Conservation (phyloP, 2,888 invertebrate genomes). For the Catocala fraxini region DNA sequence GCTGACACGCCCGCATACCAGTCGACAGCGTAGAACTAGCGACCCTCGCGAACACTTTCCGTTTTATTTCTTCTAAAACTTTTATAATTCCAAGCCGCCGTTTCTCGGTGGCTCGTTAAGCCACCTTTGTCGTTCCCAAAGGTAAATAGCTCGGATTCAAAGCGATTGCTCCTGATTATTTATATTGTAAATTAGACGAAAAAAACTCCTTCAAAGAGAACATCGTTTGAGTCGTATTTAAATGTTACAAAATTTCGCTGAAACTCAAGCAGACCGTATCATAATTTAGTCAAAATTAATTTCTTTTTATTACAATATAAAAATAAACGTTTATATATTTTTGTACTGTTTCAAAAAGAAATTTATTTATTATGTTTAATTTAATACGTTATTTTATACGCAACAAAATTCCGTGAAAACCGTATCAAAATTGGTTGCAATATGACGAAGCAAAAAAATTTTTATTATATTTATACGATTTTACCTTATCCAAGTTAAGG, state of each 20-base stretch:
- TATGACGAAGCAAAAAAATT: too few species aligned
- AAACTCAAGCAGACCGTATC: slow-evolving; percentile 29
- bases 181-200: slow-evolving; percentile 70
- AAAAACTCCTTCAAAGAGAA: slow-evolving; percentile 48
- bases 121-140: slow-evolving; percentile 70
- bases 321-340: too few species aligned
- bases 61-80: slow-evolving; percentile 62
- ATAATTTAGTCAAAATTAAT: slow-evolving; percentile 13
- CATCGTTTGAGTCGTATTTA: slow-evolving; percentile 47
- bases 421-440: too few species aligned
- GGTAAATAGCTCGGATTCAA: slow-evolving; percentile 69
- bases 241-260: slow-evolving; percentile 31
- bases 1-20: slow-evolving; percentile 52
- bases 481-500: too few species aligned
- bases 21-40: slow-evolving; percentile 11
- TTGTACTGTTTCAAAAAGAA: too few species aligned
- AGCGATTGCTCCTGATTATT: slow-evolving; percentile 70
- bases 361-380: too few species aligned
- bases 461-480: too few species aligned
- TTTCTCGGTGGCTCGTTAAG: slow-evolving; percentile 69
- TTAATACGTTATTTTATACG: too few species aligned
- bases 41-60: slow-evolving; percentile 55
- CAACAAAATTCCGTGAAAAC: too few species aligned
- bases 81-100: slow-evolving; percentile 61
- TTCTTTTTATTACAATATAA: too few species aligned